A percentile compares a stretch with the other conserved stretches of the same genome.
Evolutionary conservation across 2,888 invertebrate genomes (phyloP).

Genomic region (Hermodice carunculata): DNA sequence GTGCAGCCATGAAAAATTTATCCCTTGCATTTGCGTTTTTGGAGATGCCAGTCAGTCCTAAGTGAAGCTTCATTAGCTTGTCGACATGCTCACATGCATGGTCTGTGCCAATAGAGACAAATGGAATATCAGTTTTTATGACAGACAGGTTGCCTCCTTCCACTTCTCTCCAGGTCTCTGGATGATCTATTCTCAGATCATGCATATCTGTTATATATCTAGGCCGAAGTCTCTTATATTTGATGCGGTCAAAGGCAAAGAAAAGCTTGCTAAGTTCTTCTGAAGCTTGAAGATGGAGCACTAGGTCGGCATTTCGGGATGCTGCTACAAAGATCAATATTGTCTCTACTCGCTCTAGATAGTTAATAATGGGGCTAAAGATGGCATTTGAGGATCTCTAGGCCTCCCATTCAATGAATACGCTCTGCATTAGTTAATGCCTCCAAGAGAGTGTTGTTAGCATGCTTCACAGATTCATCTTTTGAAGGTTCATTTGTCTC

Average conservation of each 20-base stretch:
- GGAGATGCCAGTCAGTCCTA: constrained; percentile 18
- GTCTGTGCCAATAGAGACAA: constrained; percentile 23
- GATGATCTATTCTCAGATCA: neutral
- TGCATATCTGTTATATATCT: constrained; percentile 25
- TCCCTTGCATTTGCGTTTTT: constrained; percentile 19
- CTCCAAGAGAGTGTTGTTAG: too few species aligned
- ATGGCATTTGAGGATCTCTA: too few species aligned
- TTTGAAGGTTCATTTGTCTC: too few species aligned
- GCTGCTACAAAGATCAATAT: neutral
- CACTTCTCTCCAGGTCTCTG: neutral
- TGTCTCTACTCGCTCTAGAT: neutral
- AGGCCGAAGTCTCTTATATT: constrained; percentile 19
- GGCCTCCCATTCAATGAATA: too few species aligned
- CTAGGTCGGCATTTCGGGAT: constrained; percentile 30
- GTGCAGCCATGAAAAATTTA: neutral
- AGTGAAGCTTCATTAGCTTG: constrained; percentile 25
- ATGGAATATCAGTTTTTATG: neutral
- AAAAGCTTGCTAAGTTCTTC: constrained; percentile 31
- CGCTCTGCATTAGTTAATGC: too few species aligned
- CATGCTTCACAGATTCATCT: too few species aligned
- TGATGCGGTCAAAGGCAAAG: constrained; percentile 27
- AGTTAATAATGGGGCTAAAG: neutral
- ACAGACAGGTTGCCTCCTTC: neutral
- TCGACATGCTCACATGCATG: constrained; percentile 35
- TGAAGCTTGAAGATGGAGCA: constrained; percentile 32